Base-by-base conservation (phyloP, 2,113 vertebrate genomes). In the Barnardius zonarius region DNA sequence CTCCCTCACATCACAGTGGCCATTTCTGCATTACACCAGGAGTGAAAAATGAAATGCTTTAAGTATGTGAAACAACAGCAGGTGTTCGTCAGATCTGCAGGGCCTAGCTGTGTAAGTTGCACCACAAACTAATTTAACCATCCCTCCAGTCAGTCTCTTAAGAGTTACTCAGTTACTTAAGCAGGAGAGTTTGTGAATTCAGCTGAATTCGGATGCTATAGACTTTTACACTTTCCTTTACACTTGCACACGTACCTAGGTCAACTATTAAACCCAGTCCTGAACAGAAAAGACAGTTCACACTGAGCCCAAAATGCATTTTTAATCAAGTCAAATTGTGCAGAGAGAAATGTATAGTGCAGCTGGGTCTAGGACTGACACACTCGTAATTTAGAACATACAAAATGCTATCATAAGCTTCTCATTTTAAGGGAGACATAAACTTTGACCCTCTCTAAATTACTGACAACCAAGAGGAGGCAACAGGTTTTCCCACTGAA, bases 401-500 rank as follows among this genome's bases (percentile, higher is more conserved):
- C 77, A 24, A 64, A 72, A 93, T 72, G 39, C 57, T 10, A 13
- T 88, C 51, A 89, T 88, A 86, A 93, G 93, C 92, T 86, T 91
- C 95, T 86, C 83, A 41, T 84, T 92, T 88, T 80, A 73, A 94
- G 77, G 62, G 49, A 78, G 24, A 66, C 77, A 61, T 23, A 39
- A 90, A 91, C 92, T 92, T 75, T 89, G 84, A 92, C 85, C 93
- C 63, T 35, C 74, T 63, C 48, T 63, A 70, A 81, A 77, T 81
- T 72, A 85, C 66, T 16, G 77, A 51, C 76, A 78, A 41, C 28
- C 59, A 7, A 6, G 68, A 68, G 83, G 84, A 67, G 75, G 72
- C 52, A 46, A 12, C 6, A 3, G 75, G 85, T 78, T 64, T 87
- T 35, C 81, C 92, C 68, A 28, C 13, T 2, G 22, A 78, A 54